Evolutionary conservation across 2,113 vertebrate genomes (phyloP), one percentile per base, ranked within the genome.

Genomic region (Cyphomyrus plagiostoma): DNA sequence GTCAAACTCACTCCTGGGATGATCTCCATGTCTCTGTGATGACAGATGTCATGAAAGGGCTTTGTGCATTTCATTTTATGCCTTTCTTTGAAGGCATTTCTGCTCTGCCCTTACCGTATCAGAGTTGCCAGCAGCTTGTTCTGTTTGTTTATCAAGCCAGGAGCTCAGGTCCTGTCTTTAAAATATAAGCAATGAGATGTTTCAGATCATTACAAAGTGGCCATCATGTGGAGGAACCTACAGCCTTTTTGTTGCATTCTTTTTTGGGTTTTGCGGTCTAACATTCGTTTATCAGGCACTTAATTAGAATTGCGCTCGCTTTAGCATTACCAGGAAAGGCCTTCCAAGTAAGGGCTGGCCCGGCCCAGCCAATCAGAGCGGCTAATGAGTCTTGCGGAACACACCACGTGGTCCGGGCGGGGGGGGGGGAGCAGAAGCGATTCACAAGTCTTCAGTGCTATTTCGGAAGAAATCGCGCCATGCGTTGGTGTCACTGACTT

Each of bases 231-330:
- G 26, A 42, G 62, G 85, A 90, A 90, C 53, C 85, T 56, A 17
- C 30, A 26, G n/a, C 49, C 87, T 89, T 89, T 89, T 89, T 89
- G 39, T 86, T 3, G 19, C 17, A 70, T 70, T 89, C 83, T 74
- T 74, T 70, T 70, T 89, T 80, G 35, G 66, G 46, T 80, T 89
- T 87, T 90, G 89, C 53, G 89, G 89, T 87, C 52, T 50, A 70
- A 48, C 83, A 50, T 17, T 17, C 70, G 84, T 90, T 90, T 90
- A 90, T 90, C 89, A 80, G 62, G 48, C 49, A 80, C 30, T 90
- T 87, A 87, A 90, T 87, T 90, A 87, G 85, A 87, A 87, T 74
- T 52, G 48, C 19, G 11, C 84, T 50, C 4, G n/a, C 48, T 30
- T 87, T 84, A 30, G 26, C 3, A 23, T 53, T 90, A 90, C 85